phyloP scores from a whole-genome alignment of 2,797 vertebrate genomes.

The Threskiornis aethiopicus region DNA sequence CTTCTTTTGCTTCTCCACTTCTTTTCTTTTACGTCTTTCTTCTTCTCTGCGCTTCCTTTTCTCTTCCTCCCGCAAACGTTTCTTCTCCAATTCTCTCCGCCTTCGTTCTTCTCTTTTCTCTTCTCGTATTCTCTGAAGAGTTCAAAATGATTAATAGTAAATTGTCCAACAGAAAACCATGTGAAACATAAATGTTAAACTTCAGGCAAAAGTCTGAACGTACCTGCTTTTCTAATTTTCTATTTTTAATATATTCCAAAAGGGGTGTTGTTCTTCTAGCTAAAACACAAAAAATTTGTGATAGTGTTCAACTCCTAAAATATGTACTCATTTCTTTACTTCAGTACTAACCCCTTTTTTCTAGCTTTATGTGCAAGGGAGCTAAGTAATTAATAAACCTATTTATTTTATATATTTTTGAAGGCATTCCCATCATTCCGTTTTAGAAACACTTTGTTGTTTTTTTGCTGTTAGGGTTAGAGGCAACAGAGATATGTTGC shows the following conservation, averaged over 20 bases:
- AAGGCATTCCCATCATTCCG: neutral
- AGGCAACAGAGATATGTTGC: neutral
- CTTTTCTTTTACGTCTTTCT: constrained; percentile 90
- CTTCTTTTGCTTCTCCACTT: constrained; percentile 91
- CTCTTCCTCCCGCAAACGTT: constrained; percentile 92
- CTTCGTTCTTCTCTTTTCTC: constrained; percentile 95
- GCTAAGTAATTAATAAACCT: neutral
- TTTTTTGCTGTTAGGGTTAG: neutral
- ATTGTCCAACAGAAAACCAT: neutral
- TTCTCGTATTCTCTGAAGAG: constrained; percentile 90
- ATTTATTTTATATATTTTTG: neutral
- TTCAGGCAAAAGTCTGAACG: constrained; percentile 63
- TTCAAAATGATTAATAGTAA: constrained; percentile 2
- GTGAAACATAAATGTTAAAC: constrained; percentile 32
- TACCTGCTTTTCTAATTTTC: constrained; percentile 99
- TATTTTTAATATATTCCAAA: constrained; percentile 98
- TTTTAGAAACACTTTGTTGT: neutral
- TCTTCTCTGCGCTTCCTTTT: constrained; percentile 93
- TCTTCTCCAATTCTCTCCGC: constrained; percentile 91
- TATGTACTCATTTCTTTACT: constrained; percentile 51
- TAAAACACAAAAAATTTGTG: constrained; percentile 78
- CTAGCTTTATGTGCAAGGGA: constrained; percentile 38
- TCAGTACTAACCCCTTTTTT: constrained; percentile 20
- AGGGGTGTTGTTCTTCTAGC: constrained; percentile 97
- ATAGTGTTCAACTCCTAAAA: constrained; percentile 66